These are phyloP conservation scores for Nephila pilipes DNA, from an alignment of 1,140 invertebrate genomes.

Conservation along the genomic window DNA sequence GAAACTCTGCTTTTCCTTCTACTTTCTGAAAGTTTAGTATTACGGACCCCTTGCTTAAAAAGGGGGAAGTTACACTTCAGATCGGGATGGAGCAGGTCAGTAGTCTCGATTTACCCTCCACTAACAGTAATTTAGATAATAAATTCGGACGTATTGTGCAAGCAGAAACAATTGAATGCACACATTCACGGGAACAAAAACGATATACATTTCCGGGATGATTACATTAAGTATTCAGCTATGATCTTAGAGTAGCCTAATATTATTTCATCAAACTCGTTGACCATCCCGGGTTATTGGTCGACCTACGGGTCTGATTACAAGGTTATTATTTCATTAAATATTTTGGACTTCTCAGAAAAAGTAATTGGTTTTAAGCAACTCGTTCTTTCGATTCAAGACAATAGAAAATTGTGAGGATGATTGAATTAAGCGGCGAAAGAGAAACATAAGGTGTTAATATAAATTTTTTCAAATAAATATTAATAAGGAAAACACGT, in stretches of 20 bases:
- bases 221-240: background rate
- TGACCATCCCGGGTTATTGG: background rate
- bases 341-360: background rate
- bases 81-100: background rate
- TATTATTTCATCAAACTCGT: background rate
- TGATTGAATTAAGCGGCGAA: background rate
- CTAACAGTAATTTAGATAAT: background rate
- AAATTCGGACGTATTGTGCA: background rate
- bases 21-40: background rate
- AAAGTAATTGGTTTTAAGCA: slow-evolving; percentile 2
- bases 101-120: background rate
- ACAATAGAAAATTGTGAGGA: background rate
- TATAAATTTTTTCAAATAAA: background rate
- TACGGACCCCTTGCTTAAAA: background rate
- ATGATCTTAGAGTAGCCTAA: background rate
- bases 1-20: background rate
- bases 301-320: background rate
- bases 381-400: background rate
- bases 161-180: background rate
- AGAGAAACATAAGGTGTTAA: background rate
- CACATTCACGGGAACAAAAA: background rate
- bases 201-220: background rate
- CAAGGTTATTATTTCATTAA: slow-evolving; percentile 23
- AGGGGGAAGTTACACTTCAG: background rate
- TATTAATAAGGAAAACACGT: background rate